phyloP scores from a whole-genome alignment of 1,140 invertebrate genomes.

The Asobara japonica region DNA sequence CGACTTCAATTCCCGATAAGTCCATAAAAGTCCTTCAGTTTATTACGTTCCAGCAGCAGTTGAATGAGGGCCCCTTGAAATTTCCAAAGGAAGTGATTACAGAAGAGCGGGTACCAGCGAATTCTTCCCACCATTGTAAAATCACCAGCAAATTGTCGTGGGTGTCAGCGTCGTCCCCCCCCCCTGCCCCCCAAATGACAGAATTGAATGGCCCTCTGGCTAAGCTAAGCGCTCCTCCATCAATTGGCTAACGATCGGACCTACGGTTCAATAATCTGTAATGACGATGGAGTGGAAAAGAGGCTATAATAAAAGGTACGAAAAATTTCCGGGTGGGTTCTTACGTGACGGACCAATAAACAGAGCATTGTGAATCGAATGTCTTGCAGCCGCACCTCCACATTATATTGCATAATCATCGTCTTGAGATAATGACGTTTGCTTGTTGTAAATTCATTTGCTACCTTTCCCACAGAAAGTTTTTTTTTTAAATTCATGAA shows the following conservation, averaged over 20 bases:
- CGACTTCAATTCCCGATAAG: too few species aligned
- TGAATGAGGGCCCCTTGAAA: background rate
- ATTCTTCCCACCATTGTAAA: background rate
- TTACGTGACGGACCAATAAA: conserved; percentile 26
- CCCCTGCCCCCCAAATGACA: background rate
- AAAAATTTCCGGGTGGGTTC: conserved; percentile 21
- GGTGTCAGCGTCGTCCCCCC: background rate
- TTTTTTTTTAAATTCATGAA: too few species aligned
- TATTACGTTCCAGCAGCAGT: too few species aligned
- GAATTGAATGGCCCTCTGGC: background rate
- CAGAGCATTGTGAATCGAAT: conserved; percentile 15
- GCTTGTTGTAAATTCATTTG: background rate
- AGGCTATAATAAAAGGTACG: background rate
- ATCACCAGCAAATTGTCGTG: background rate
- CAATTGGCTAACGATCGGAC: conserved; percentile 20
- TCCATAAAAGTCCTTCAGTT: too few species aligned
- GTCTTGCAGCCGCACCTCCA: conserved; percentile 22
- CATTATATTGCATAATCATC: background rate
- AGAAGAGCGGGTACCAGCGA: background rate
- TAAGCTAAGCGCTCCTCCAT: conserved; percentile 3
- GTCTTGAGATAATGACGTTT: background rate
- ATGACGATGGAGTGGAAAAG: conserved; percentile 21
- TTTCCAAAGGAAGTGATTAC: background rate
- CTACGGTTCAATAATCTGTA: conserved; percentile 24
- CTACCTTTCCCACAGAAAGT: too few species aligned